phyloP scores from a whole-genome alignment of 2,888 invertebrate species.

The Eupithecia insigniata region DNA sequence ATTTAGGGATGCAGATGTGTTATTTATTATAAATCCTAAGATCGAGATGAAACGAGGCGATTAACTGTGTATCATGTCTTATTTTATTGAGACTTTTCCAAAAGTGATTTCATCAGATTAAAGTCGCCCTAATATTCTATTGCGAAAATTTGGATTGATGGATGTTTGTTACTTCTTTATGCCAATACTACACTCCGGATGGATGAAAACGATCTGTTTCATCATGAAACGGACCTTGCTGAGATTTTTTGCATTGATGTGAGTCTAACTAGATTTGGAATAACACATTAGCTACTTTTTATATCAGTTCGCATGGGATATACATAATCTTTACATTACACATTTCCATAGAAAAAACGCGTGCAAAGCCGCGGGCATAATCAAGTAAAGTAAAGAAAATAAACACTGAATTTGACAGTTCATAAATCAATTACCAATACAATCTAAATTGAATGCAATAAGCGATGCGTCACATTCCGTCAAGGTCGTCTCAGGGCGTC shows the following conservation, averaged over 20 bases:
- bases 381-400: not conserved
- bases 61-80: not conserved
- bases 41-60: not conserved
- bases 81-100: not conserved
- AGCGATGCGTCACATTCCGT: not conserved
- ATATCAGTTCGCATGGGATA: no score
- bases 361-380: no score
- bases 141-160: not conserved
- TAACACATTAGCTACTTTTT: no score
- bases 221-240: no score
- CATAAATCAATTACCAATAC: not conserved
- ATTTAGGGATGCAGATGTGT: no score
- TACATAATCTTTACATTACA: no score
- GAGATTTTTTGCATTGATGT: no score
- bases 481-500: not conserved
- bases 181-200: not conserved
- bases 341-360: no score
- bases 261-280: no score
- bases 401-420: not conserved
- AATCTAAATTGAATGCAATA: not conserved
- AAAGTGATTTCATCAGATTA: no score
- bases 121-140: not conserved
- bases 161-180: not conserved
- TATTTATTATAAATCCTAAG: no score
- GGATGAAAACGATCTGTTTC: no score